Evolutionary conservation across 2,113 vertebrate genomes (phyloP).

Genomic region (Leptodactylus fuscus): DNA sequence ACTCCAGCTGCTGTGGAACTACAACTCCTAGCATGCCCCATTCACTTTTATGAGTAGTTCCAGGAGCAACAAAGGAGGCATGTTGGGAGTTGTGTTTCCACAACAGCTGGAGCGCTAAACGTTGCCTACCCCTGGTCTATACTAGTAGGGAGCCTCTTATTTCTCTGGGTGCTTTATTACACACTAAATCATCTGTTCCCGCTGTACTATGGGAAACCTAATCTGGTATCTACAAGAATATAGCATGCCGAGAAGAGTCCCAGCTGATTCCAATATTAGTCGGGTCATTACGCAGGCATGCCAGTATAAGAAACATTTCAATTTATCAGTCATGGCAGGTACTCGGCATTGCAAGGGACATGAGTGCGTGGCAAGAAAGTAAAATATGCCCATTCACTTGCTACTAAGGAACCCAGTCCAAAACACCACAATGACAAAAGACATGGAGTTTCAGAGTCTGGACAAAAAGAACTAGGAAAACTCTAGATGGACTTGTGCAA

Average conservation of each 20-base stretch:
- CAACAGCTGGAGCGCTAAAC: too few relatives aligned
- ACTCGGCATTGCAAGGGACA: not conserved
- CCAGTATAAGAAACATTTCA: not conserved
- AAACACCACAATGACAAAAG: not conserved
- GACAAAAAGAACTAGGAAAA: too few relatives aligned
- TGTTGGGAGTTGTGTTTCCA: too few relatives aligned
- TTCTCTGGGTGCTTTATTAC: too few relatives aligned
- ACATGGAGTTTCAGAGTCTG: not conserved
- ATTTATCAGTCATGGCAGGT: not conserved
- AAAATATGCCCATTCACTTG: not conserved
- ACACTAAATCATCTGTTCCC: too few relatives aligned
- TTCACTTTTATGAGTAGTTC: too few relatives aligned
- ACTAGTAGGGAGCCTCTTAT: too few relatives aligned
- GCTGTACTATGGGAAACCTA: too few relatives aligned
- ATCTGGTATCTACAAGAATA: not conserved
- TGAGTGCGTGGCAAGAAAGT: not conserved
- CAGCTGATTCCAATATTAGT: not conserved
- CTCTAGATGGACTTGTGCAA: not conserved
- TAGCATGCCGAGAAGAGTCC: not conserved
- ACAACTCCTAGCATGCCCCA: too few relatives aligned
- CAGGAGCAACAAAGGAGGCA: too few relatives aligned
- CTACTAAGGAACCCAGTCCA: not conserved
- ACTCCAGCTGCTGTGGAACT: too few relatives aligned
- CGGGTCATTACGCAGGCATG: not conserved
- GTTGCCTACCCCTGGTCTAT: too few relatives aligned